A percentile compares a stretch with the other conserved stretches of the same genome.
phyloP scores from a whole-genome alignment of 2,797 vertebrate genomes.

The Lophura swinhoii region DNA sequence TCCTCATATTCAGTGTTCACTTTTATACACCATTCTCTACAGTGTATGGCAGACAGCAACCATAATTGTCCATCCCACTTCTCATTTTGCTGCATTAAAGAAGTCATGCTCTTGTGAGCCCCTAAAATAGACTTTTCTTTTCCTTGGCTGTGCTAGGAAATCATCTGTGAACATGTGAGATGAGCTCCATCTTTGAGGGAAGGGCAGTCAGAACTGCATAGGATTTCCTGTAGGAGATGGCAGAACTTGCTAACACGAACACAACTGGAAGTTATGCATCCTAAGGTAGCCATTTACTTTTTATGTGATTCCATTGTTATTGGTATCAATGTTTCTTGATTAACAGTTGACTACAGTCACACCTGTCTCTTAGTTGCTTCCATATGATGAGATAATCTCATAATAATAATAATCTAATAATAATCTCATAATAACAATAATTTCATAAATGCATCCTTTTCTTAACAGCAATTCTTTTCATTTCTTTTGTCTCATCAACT shows the following conservation, averaged over 20 bases:
- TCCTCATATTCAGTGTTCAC: not conserved
- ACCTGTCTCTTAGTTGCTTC: not conserved
- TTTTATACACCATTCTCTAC: not conserved
- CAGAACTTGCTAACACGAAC: not conserved
- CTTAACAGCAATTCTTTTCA: not conserved
- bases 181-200: not conserved
- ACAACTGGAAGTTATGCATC: not conserved
- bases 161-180: not conserved
- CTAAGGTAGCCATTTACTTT: not conserved
- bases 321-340: not conserved
- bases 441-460: not conserved
- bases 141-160: not conserved
- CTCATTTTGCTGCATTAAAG: conserved; percentile 6
- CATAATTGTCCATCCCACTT: not conserved
- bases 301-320: not conserved
- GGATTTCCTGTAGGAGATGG: not conserved
- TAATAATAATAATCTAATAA: too few species aligned
- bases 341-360: not conserved
- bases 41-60: not conserved
- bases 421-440: too few species aligned
- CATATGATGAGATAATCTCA: not conserved
- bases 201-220: fast-evolving
- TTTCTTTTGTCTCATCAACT: not conserved
- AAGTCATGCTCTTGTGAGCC: not conserved
- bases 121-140: not conserved